Evolutionary conservation across 2,797 vertebrate species (phyloP), one percentile per base, ranked within the genome.

Genomic region (Podargus strigoides): DNA sequence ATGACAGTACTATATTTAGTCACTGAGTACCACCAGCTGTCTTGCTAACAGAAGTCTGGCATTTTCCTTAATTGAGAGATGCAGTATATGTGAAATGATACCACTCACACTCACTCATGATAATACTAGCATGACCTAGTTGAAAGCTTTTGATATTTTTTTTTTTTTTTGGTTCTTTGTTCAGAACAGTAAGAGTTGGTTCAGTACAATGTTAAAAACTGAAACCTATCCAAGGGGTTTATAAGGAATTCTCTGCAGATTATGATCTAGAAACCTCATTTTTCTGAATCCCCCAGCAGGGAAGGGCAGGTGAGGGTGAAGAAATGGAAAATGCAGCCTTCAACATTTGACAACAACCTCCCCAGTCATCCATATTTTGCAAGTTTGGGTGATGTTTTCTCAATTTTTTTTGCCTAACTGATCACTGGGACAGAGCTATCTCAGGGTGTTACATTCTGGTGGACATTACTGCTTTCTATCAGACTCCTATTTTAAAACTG

Each of bases 1-100:
- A 96, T 97, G 96, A 97, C 96, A 97, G 97, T 95, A 93, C 97
- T 97, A 95, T 97, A 97, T 97, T 96, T 96, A 97, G 96, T 89
- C 94, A 91, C 87, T 96, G 96, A 96, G 94, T 96, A 96, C 78
- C 93, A 95, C 95, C 96, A 97, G 96, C 96, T 97, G 96, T 96
- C 96, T 96, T 93, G 91, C 95, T 96, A 97, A 97, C 96, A 96
- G 95, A 97, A 96, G 92, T 95, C 94, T 96, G 95, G 94, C 95
- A 92, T 97, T 97, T 96, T 95, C 85, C 92, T 96, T 97, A 97
- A 97, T 94, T 97, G 94, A 97, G 95, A 96, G 95, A 97, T 95
- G 95, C 87, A 95, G 94, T 94, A 94, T 95, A 94, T 96, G 95
- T 94, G 94, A 97, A 97, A 97, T 94, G 94, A 97, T 97, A 97